These are phyloP conservation scores for Pseudois nayaur DNA, from an alignment of 2,113 vertebrate species.

Conservation along the genomic window DNA sequence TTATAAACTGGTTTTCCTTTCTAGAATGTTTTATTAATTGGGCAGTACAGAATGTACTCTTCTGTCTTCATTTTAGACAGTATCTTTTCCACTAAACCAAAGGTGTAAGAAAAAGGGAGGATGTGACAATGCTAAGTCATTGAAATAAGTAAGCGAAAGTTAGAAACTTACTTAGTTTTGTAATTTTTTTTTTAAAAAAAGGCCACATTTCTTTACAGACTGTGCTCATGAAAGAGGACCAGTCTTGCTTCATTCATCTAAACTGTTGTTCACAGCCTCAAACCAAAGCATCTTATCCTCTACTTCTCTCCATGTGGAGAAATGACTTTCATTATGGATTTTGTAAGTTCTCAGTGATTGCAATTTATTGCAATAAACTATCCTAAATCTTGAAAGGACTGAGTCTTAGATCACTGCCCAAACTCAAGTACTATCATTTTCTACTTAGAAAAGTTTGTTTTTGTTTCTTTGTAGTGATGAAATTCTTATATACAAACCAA, in stretches of 20 bases:
- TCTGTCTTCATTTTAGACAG: background rate
- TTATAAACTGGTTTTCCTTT: background rate
- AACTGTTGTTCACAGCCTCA: background rate
- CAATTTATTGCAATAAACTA: background rate
- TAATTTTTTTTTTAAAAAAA: no score
- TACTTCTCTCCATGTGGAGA: background rate
- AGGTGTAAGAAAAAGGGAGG: background rate
- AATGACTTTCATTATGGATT: background rate
- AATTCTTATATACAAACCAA: background rate
- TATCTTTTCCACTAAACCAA: background rate
- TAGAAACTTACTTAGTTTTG: background rate
- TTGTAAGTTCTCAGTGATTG: background rate
- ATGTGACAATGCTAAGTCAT: background rate
- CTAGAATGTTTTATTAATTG: background rate
- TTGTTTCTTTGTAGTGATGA: background rate
- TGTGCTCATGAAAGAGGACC: background rate
- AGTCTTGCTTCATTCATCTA: background rate
- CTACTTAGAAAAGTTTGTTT: background rate
- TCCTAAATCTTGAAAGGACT: background rate
- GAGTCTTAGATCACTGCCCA: accelerated
- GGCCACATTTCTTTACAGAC: background rate
- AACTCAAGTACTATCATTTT: background rate
- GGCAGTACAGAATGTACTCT: background rate
- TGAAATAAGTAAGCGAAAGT: background rate
- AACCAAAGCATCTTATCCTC: no score